Evolutionary conservation across 64 coral and sea anemone genomes (phyloP).

Genomic region (Actinia tenebrosa): DNA sequence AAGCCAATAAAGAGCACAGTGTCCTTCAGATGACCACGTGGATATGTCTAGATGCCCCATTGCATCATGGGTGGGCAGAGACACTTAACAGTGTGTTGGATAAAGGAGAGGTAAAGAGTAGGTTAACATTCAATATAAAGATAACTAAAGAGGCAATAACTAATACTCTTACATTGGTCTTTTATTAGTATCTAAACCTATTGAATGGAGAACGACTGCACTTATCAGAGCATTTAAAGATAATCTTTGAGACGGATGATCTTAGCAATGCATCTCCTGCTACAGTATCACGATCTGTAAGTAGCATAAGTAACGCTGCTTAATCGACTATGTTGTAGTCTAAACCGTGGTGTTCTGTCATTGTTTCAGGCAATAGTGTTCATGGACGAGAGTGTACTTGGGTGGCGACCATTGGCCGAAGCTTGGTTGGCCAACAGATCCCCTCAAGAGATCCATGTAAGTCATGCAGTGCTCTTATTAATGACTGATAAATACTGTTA

Average conservation of each 20-base stretch:
- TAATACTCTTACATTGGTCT: background rate
- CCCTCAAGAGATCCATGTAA: conserved; percentile 74
- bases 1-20: conserved; percentile 95
- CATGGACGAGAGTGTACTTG: conserved; percentile 86
- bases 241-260: conserved; percentile 93
- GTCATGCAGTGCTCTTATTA: background rate
- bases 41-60: conserved; percentile 87
- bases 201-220: conserved; percentile 77
- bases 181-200: conserved; percentile 83
- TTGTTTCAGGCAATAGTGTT: conserved; percentile 65
- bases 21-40: conserved; percentile 93
- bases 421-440: conserved; percentile 83
- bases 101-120: conserved; percentile 65
- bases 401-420: conserved; percentile 94
- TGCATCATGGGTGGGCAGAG: conserved; percentile 94
- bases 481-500: background rate
- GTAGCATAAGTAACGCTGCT: background rate
- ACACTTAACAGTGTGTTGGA: conserved; percentile 87
- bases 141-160: background rate
- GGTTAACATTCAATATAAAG: background rate
- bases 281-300: conserved; percentile 85
- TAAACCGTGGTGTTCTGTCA: background rate
- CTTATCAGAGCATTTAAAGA: conserved; percentile 85
- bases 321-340: background rate
- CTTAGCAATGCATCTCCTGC: conserved; percentile 79